A percentile compares a stretch with the other conserved stretches of the same genome.
Evolutionary conservation across 2,888 invertebrate species (phyloP).

Genomic region (Electrophaes corylata): DNA sequence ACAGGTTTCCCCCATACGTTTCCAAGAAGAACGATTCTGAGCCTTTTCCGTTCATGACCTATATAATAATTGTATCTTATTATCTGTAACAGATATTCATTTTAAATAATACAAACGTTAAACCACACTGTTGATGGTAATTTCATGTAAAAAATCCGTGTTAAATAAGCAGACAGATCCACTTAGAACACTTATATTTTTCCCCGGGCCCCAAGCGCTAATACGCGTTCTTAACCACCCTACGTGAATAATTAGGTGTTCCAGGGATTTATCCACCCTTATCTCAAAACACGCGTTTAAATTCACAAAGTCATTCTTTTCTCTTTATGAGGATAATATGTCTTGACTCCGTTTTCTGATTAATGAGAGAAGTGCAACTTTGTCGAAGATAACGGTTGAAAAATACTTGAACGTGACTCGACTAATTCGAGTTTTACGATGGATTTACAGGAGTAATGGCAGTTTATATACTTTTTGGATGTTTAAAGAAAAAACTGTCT

Average conservation of each 20-base stretch:
- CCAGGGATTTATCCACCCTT: conserved; percentile 71
- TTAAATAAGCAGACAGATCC: conserved; percentile 21
- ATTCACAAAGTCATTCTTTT: conserved; percentile 82
- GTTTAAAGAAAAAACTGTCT: conserved; percentile 4
- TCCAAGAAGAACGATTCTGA: no score
- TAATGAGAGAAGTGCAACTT: conserved; percentile 80
- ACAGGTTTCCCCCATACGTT: no score
- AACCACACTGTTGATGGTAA: conserved; percentile 20
- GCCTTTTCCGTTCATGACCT: no score
- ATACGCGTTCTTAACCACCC: conserved; percentile 79
- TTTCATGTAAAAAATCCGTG: conserved; percentile 14
- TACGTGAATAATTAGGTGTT: conserved; percentile 84
- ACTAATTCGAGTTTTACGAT: conserved; percentile 73
- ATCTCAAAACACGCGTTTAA: conserved; percentile 81
- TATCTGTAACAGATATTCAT: no score
- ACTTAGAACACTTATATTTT: conserved; percentile 57
- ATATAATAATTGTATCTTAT: no score
- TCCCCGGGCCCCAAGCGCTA: conserved; percentile 66
- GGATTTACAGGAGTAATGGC: conserved; percentile 53
- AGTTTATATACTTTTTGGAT: conserved; percentile 44
- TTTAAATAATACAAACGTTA: not conserved
- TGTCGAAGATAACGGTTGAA: conserved; percentile 79
- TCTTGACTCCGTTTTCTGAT: conserved; percentile 78
- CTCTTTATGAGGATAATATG: conserved; percentile 82
- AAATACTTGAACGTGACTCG: conserved; percentile 82